Evolutionary conservation across 1,140 invertebrate species (phyloP), one percentile per base, ranked within the genome.

Genomic region (Diplogasteroides magnus): DNA sequence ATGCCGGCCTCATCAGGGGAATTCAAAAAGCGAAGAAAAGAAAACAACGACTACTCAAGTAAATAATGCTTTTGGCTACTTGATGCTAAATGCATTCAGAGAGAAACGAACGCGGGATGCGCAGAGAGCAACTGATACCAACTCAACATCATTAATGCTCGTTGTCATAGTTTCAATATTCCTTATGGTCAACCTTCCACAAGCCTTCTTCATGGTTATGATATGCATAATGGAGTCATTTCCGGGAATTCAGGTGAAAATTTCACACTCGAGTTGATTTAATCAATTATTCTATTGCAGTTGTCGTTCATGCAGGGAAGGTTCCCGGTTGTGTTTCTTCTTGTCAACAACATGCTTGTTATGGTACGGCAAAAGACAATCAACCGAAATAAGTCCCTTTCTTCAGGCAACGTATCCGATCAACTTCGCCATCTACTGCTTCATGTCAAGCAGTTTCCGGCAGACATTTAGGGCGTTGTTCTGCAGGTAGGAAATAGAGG

Each of bases 341-440:
- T 94, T 25, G 88, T 94, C 73, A 92, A 90, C 1, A 94, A 94
- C 85, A 93, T 95, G 85, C 91, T 92, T 83, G 91, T 96, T 72
- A 90, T 92, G 67, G 86, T 93, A 58, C 58, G 76, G 73, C 31
- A 63, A 26, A 1, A 66, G 55, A 48, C 27, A 25, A 27, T 66
- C 31, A 57, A 3, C 68, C 2, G 26, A 73, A 31, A 61, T n/a
- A 19, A 48, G 37, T 48, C 6, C 37, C 15, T 58, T 61, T 67
- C 15, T 76, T 61, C 57, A 81, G 79, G 77, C 76, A 6, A 92
- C 90, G 31, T 95, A 95, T 84, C 93, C 93, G 0, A 90, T 95
- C 67, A 95, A 96, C 84, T 96, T 96, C 79, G 92, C 91, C 65
- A 94, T 96, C 71, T 96, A 96, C 82, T 95, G 92, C 82, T 91